Evolutionary conservation across 2,888 invertebrate species (phyloP).

Genomic region (Agrochola circellaris): DNA sequence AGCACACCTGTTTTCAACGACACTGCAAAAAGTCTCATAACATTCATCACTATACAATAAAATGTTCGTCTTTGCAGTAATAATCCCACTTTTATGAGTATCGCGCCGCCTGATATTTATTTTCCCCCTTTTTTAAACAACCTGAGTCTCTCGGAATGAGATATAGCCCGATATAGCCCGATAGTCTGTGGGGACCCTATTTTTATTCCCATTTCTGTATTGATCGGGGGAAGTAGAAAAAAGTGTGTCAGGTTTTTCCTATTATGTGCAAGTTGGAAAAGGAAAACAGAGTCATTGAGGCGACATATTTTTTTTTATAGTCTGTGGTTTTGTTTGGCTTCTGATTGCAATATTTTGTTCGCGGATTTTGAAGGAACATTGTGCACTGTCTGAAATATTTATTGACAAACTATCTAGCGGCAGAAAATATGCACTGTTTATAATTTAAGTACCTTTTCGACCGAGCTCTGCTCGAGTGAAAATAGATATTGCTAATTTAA

Average conservation of each 20-base stretch:
- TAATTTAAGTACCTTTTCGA: not conserved
- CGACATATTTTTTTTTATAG: constrained; percentile 9
- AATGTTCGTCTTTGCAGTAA: constrained; percentile 41
- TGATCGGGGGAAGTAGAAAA: constrained; percentile 36
- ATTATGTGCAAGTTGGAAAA: constrained; percentile 33
- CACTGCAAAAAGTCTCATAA: constrained; percentile 9
- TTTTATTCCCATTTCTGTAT: constrained; percentile 49
- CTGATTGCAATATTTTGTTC: constrained; percentile 16
- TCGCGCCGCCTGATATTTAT: constrained; percentile 21
- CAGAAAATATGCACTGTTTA: not conserved
- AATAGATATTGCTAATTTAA: too few species aligned
- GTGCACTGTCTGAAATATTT: not conserved
- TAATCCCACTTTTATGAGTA: constrained; percentile 63
- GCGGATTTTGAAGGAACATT: not conserved
- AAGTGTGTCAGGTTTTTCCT: constrained; percentile 33
- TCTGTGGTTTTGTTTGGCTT: not conserved
- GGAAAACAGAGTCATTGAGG: constrained; percentile 15
- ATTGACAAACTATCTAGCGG: not conserved
- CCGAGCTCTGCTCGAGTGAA: too few species aligned
- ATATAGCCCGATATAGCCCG: constrained; percentile 31
- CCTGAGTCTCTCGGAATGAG: constrained; percentile 40
- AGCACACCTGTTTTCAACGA: constrained; percentile 30
- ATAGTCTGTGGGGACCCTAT: constrained; percentile 37
- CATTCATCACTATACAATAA: constrained; percentile 25
- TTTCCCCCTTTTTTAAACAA: constrained; percentile 43